phyloP scores from a whole-genome alignment of 2,113 vertebrate species.

The Myotis davidii region DNA sequence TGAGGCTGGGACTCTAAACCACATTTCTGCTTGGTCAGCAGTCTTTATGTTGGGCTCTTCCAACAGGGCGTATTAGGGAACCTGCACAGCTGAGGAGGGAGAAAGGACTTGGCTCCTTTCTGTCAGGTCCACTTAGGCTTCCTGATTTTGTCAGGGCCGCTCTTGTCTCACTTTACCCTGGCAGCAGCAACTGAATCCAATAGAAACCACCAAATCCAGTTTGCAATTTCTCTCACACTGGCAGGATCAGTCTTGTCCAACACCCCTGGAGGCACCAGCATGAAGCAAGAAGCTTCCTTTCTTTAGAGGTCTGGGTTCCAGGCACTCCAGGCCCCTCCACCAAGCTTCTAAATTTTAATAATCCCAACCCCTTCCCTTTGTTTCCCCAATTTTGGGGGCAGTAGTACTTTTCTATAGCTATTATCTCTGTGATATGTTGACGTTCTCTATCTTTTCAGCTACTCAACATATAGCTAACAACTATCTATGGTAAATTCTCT shows the following conservation, averaged over 20 bases:
- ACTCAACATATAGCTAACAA: neutral
- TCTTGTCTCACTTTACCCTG: neutral
- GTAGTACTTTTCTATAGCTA: neutral
- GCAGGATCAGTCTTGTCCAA: neutral
- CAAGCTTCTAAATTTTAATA: neutral
- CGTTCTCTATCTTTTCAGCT: neutral
- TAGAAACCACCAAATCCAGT: neutral
- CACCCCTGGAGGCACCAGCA: neutral
- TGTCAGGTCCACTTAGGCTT: neutral
- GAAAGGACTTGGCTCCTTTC: neutral
- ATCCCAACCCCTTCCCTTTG: neutral
- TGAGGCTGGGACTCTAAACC: neutral
- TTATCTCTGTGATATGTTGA: neutral
- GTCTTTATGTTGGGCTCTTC: neutral
- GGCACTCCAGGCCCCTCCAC: neutral
- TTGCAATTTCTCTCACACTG: neutral
- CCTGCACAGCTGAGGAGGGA: neutral
- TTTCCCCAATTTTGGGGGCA: neutral
- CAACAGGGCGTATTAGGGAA: neutral
- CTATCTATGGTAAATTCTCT: neutral
- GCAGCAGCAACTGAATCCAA: neutral
- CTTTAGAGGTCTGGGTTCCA: neutral
- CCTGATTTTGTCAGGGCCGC: neutral
- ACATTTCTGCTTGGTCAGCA: neutral
- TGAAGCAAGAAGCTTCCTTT: accelerated